These are phyloP conservation scores for Burhinus bistriatus DNA, from an alignment of 2,113 vertebrate genomes.

Conservation along the genomic window DNA sequence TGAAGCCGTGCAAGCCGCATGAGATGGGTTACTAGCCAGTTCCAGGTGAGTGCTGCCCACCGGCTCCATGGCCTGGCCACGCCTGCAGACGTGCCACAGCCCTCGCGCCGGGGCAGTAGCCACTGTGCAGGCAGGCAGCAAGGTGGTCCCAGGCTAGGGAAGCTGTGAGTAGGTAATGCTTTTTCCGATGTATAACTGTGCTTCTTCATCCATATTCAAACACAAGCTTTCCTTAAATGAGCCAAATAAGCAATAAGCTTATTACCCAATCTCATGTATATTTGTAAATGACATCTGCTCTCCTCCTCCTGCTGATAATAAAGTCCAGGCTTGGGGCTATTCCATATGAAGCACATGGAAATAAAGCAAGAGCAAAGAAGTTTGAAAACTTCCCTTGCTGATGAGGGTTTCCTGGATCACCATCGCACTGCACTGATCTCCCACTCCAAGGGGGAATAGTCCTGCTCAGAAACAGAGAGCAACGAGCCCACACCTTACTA, in stretches of 20 bases:
- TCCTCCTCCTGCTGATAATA: neutral
- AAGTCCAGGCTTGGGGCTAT: neutral
- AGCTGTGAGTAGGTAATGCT: neutral
- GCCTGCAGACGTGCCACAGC: neutral
- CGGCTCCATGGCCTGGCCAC: fast-evolving
- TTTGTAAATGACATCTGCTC: neutral
- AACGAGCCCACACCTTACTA: neutral
- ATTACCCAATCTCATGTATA: neutral
- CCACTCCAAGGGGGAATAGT: neutral
- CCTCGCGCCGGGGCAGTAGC: fast-evolving
- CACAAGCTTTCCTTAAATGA: neutral
- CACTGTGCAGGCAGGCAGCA: neutral
- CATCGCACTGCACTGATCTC: neutral
- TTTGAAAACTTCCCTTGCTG: neutral
- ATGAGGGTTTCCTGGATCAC: neutral
- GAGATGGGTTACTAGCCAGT: neutral
- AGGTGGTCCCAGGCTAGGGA: neutral
- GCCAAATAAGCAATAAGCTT: neutral
- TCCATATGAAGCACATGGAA: neutral
- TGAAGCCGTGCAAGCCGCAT: fast-evolving
- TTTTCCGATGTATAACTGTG: neutral
- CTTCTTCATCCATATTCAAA: neutral
- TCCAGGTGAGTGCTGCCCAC: neutral
- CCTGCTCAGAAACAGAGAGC: neutral
- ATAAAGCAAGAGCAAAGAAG: neutral